Evolutionary conservation across 1,140 invertebrate genomes (phyloP).

Genomic region (Portunus trituberculatus): DNA sequence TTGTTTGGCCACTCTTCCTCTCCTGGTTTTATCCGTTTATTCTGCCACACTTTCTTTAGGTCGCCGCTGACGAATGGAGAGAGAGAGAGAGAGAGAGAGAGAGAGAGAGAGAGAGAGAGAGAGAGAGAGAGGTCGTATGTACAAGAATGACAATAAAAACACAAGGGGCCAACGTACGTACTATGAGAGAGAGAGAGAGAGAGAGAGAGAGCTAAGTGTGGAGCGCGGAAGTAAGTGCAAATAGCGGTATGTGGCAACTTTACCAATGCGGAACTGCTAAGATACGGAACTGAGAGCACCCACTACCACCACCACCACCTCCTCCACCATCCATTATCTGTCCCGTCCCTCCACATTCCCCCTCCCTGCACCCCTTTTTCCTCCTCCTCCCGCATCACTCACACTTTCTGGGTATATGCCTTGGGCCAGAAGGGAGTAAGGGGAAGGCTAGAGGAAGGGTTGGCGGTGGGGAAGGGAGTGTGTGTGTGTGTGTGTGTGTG

Average conservation of each 20-base stretch:
- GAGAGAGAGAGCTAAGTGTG: neutral
- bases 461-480: neutral
- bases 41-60: neutral
- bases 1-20: neutral
- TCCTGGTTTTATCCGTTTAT: neutral
- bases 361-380: neutral
- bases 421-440: neutral
- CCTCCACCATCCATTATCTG: constrained; percentile 5
- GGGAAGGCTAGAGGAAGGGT: too few species aligned
- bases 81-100: neutral
- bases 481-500: neutral
- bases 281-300: neutral
- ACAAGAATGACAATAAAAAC: too few species aligned
- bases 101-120: neutral
- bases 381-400: neutral
- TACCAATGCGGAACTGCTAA: constrained; percentile 11
- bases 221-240: neutral
- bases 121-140: constrained; percentile 17
- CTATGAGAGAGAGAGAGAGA: constrained; percentile 38
- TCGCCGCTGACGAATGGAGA: neutral
- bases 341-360: neutral
- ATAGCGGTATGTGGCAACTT: neutral
- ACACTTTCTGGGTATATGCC: neutral
- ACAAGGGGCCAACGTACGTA: neutral
- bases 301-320: neutral